Evolutionary conservation across 2,888 invertebrate species (phyloP).

Genomic region (Dryadula phaetusa): DNA sequence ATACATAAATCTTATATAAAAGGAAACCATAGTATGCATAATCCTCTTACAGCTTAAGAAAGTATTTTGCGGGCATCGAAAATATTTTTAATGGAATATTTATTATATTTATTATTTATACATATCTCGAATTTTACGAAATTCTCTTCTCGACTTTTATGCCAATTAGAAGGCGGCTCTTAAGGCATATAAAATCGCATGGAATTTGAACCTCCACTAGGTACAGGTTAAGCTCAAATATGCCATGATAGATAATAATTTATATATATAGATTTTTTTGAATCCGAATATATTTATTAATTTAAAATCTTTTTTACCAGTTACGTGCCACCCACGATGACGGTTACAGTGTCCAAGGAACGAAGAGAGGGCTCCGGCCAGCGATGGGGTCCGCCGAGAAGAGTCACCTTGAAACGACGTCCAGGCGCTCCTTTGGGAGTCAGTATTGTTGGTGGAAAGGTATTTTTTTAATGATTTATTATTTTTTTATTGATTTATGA

Average conservation of each 20-base stretch:
- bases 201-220: no score
- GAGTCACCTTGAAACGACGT: constrained; percentile 88
- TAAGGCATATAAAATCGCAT: no score
- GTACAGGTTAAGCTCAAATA: no score
- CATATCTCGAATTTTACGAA: no score
- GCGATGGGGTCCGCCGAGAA: constrained; percentile 93
- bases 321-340: constrained; percentile 72
- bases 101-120: no score
- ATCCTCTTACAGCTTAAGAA: neutral
- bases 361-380: constrained; percentile 80
- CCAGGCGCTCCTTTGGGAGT: constrained; percentile 74
- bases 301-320: constrained; percentile 53
- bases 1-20: neutral
- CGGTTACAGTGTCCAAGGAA: constrained; percentile 75
- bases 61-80: neutral
- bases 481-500: neutral
- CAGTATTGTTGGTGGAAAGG: constrained; percentile 22
- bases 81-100: no score
- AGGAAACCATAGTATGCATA: neutral
- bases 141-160: no score
- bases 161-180: no score
- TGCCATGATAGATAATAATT: no score
- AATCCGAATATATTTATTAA: no score
- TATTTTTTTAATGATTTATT: neutral
- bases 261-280: no score